These are phyloP conservation scores for Philaethria dido DNA, from an alignment of 2,888 invertebrate genomes.

Conservation along the genomic window DNA sequence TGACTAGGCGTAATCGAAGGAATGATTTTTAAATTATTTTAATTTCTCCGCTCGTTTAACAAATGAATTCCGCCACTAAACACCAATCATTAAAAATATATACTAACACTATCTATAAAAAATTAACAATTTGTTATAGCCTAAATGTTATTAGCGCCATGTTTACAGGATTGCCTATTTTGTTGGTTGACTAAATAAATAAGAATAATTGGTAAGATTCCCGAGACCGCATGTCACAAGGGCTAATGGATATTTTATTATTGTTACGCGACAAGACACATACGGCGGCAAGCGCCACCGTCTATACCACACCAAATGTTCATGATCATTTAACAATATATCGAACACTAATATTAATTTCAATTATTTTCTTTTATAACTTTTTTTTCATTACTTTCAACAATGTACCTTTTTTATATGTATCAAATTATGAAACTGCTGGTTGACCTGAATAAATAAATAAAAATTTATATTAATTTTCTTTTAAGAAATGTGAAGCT, in stretches of 20 bases:
- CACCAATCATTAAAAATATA: too few species aligned
- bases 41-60: too few species aligned
- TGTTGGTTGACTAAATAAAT: constrained; percentile 37
- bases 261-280: constrained; percentile 80
- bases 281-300: constrained; percentile 76
- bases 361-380: too few species aligned
- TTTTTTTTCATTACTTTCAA: too few species aligned
- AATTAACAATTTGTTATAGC: neutral
- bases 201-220: constrained; percentile 29
- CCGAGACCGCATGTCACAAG: constrained; percentile 58
- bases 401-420: too few species aligned
- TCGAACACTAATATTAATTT: neutral
- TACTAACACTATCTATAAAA: neutral
- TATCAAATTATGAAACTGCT: too few species aligned
- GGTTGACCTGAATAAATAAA: too few species aligned
- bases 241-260: constrained; percentile 84
- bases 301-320: constrained; percentile 41
- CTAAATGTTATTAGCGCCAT: constrained; percentile 2
- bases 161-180: constrained; percentile 29
- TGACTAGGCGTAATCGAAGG: too few species aligned
- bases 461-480: too few species aligned
- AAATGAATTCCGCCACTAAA: too few species aligned
- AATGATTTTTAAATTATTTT: too few species aligned
- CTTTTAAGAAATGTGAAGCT: too few species aligned
- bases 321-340: constrained; percentile 25